Base-by-base conservation (phyloP, 2,888 invertebrate species). In the Eutolmus rufibarbis region DNA sequence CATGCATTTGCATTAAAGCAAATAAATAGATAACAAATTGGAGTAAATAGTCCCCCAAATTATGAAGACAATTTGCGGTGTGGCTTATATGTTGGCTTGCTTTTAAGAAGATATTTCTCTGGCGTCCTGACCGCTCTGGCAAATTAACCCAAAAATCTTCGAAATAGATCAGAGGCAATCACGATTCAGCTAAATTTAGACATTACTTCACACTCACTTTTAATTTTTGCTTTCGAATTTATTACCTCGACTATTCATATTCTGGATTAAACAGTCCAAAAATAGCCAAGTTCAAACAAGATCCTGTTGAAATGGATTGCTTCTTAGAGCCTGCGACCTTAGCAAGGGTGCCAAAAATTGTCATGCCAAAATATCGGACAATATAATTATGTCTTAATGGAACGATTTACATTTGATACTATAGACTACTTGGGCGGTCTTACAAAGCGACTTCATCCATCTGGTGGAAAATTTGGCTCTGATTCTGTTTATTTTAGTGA, bases 121-220 rank as follows among this genome's bases (percentile, higher is more conserved):
- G 74, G 34, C 34, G 74, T 57, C 12, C n/a, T 57, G 57, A 19
- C 57, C 28, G 66, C 66, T 40, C 40, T 23, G 23, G 40, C 43
- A 43, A 43, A 43, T 43, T 43, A 79, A 78, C 51, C 46, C 79
- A 46, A 23, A 78, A 79, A 46, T 79, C 16, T 46, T 79, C 31
- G 16, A 46, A 79, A 46, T 51, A 66, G 28, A 84, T 84, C 66
- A 37, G 28, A 57, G 23, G 66, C 28, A 28, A 46, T 37, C 40
- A 31, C 9, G 46, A 74, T 46, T 34, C 8, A 40, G 19, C 37
- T 86, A 87, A 86, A 82, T 86, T 79, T 87, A 87, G 87, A 86
- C n/a, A 46, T 87, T 87, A 87, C 87, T 86, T 87, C 87, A 87
- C 76, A 74, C 74, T 79, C 79, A 79, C 56, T 79, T 79, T 79